These are phyloP conservation scores for Sardinella longiceps DNA, from an alignment of 2,797 vertebrate species.

Conservation along the genomic window DNA sequence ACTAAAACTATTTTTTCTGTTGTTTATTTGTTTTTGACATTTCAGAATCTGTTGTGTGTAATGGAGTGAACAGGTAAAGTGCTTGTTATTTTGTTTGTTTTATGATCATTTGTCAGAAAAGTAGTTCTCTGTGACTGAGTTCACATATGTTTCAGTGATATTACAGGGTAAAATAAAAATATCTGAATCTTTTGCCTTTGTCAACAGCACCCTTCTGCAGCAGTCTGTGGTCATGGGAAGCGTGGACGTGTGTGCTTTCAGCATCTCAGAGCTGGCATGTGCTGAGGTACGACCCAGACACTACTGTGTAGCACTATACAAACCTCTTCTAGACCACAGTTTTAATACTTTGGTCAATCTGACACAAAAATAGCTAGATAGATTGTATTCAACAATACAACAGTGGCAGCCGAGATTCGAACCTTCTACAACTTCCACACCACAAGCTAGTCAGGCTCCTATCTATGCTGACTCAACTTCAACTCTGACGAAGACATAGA, in stretches of 20 bases:
- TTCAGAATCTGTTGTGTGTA: slow-evolving; percentile 62
- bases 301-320: not conserved
- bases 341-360: no score
- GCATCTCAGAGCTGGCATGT: slow-evolving; percentile 67
- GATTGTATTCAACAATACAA: no score
- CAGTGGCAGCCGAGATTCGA: no score
- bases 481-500: no score
- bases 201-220: slow-evolving; percentile 59
- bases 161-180: no score
- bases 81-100: not conserved
- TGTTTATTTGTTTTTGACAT: not conserved
- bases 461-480: no score
- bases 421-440: no score
- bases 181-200: not conserved
- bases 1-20: not conserved
- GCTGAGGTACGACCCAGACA: slow-evolving; percentile 57
- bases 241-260: slow-evolving; percentile 52
- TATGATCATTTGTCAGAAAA: not conserved
- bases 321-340: no score
- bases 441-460: no score
- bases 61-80: slow-evolving; percentile 62
- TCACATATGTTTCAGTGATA: not conserved
- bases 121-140: not conserved
- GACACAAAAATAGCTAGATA: no score
- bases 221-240: slow-evolving; percentile 40